Base-by-base conservation (phyloP, 2,888 invertebrate genomes). In the Clitarchus hookeri region DNA sequence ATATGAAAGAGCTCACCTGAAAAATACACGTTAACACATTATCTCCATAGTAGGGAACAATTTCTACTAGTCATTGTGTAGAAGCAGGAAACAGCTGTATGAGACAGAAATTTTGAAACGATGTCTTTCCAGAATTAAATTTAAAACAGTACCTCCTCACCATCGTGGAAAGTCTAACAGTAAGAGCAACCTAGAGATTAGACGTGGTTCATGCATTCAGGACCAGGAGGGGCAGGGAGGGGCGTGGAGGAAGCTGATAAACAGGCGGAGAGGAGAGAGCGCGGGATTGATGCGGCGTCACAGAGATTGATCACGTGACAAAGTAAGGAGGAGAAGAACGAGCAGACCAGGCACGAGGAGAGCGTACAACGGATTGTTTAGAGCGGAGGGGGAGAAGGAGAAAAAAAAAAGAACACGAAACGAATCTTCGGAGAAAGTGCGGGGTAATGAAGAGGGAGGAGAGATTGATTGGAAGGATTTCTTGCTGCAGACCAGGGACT, bases 251-350 rank as follows among this genome's bases (percentile, higher is more conserved):
- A 54, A 84, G 84, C 84, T 48, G 44, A 48, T 26, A 48, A 54
- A 82, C 19, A 3, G 84, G 19, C 16, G 84, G 48, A 65, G 65
- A 65, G 16, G 65, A 65, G 65, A n/a, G 65, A 9, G 65, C 44
- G 84, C 11, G 44, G 84, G 84, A 54, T 84, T 26, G 84, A 26
- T 27, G 44, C 53, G 44, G 44, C 48, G 26, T 48, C 53, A 26
- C 84, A 25, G 84, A 44, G 19, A 48, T 44, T 44, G 83, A 44
- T 48, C 83, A 83, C 83, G 83, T 48, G 44, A 44, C 83, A 44
- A 44, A 44, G 82, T 44, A n/a, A 44, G 36, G 82, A n/a, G 25
- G 13, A n/a, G 82, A 36, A 36, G 36, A 19, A 26, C 19, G 1
- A n/a, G 19, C 23, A 27, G 82, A 44, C 26, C 11, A 82, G 82